Conservation (phyloP, 1,140 invertebrate genomes). For the Metaphire vulgaris region DNA sequence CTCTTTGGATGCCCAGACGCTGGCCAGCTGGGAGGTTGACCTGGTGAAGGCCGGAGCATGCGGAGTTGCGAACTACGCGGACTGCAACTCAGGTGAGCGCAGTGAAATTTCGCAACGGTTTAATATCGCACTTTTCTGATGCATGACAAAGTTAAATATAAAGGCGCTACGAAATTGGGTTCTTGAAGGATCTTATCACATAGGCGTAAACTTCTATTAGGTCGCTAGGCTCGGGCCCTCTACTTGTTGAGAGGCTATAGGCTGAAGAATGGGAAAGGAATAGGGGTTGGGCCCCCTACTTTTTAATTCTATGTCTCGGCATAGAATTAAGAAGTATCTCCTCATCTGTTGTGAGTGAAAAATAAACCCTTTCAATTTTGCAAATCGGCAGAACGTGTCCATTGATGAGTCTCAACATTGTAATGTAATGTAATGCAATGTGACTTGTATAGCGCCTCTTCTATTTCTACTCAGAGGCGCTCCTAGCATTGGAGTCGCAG, state of each 20-base stretch:
- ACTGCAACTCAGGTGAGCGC: slow-evolving; percentile 5
- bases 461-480: no score
- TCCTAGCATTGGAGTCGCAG: no score
- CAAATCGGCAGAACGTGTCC: no score
- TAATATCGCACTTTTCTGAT: neutral
- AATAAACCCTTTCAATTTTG: no score
- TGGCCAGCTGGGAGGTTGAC: slow-evolving; percentile 86
- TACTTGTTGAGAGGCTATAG: neutral
- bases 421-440: no score
- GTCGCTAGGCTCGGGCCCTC: no score
- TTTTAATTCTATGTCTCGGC: no score
- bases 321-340: no score
- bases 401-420: no score
- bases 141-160: neutral
- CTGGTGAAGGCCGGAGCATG: slow-evolving; percentile 90
- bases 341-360: no score
- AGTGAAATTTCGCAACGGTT: neutral
- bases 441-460: no score
- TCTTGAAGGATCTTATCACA: neutral
- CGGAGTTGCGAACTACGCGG: neutral
- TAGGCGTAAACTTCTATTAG: neutral
- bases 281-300: no score
- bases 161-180: neutral
- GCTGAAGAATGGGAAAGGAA: neutral
- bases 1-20: slow-evolving; percentile 72